Base-by-base conservation (phyloP, 2,888 invertebrate species). In the Drosophila nr. perissopoda region DNA sequence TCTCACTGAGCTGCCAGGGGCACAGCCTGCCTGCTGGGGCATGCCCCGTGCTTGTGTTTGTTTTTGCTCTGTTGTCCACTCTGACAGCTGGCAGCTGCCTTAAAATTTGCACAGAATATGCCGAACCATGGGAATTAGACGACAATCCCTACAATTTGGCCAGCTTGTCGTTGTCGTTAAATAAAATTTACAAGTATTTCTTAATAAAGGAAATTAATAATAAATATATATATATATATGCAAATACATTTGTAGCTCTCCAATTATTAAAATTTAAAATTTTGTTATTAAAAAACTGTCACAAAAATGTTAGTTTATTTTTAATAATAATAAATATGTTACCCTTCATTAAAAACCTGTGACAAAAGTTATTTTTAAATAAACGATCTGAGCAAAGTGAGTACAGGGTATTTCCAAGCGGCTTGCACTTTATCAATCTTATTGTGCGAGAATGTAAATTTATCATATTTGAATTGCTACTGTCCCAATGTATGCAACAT, bases 1-100 rank as follows among this genome's bases (percentile, higher is more conserved):
- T 78, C 73, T 38, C 59, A 53, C 53, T 34, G 54, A 68, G 69
- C 49, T 75, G 73, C 84, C 84, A 33, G 36, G 36, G 36, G 36
- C 36, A 69, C 73, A 74, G 62, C 70, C 72, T 76, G 70, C 45
- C 80, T 68, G 36, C 25, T 52, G 11, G 29, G 53, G 29, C 52
- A 51, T 48, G n/a, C 45, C 58, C 51, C 16, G 42, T 59, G 56
- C 72, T 62, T 27, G 42, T 59, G 59, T 72, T 62, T 79, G 63
- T 63, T 73, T 76, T 76, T 76, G 56, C 51, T 29, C n/a, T 59
- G 27, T 67, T 74, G 71, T 75, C 77, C 75, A 81, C 79, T 83
- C 63, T 80, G 87, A 88, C 86, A 86, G 86, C 71, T 86, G 87
- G 85, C 85, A 86, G 88, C 88, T 85, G 82, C 86, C 88, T 83